Conservation (phyloP, 1,140 invertebrate genomes). For the Aphidius gifuensis region DNA sequence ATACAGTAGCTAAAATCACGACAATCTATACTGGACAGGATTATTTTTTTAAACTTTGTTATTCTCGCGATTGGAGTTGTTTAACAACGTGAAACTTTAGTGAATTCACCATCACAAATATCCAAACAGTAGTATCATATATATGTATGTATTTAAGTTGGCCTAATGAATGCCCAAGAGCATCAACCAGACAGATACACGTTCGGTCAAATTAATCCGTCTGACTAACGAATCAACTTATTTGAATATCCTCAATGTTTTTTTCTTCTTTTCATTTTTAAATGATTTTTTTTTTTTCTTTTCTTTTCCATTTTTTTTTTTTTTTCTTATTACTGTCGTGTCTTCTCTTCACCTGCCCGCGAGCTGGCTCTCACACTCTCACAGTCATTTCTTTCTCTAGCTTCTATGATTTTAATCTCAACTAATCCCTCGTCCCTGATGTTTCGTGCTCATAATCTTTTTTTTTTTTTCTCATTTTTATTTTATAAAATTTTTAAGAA, state of each 20-base stretch:
- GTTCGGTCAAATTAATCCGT: constrained; percentile 34
- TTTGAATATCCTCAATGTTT: constrained; percentile 26
- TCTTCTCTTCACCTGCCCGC: neutral
- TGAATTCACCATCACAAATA: constrained; percentile 7
- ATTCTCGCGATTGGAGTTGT: neutral
- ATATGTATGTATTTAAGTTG: neutral
- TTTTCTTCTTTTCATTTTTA: neutral
- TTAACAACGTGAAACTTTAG: constrained; percentile 16
- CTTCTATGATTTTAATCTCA: constrained; percentile 32
- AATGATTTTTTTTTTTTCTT: neutral
- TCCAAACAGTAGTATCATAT: neutral
- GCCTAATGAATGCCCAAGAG: constrained; percentile 28
- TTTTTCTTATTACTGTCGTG: neutral
- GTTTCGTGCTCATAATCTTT: neutral
- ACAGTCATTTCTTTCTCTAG: constrained; percentile 20
- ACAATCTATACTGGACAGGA: too few species aligned
- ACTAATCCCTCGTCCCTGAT: constrained; percentile 32
- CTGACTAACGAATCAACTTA: constrained; percentile 35
- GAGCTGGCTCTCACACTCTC: constrained; percentile 14
- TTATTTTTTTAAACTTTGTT: too few species aligned
- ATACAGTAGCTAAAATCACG: too few species aligned
- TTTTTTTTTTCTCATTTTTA: too few species aligned
- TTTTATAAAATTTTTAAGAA: too few species aligned
- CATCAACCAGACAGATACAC: constrained; percentile 14
- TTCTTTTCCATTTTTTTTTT: constrained; percentile 4